Percentiles rank a stretch among this genome's conserved stretches.
Evolutionary conservation across 2,888 invertebrate genomes (phyloP).

Genomic region (Petrophora chlorosata): DNA sequence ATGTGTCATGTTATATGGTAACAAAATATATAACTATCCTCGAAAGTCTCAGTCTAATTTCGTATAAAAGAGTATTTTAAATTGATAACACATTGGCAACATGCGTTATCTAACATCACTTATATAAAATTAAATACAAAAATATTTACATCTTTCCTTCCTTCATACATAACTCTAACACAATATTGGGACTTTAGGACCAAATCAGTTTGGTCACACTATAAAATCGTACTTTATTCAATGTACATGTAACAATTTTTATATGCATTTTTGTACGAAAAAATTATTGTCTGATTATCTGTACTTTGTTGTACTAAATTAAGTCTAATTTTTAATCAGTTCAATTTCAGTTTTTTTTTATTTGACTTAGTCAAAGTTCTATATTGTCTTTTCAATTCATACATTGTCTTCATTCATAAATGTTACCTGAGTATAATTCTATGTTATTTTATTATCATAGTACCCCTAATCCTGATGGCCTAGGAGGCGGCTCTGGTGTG

Average conservation of each 20-base stretch:
- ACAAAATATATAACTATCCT: conserved; percentile 31
- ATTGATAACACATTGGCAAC: conserved; percentile 67
- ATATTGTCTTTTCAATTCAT: too few species aligned
- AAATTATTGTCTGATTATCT: too few species aligned
- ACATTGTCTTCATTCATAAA: neutral
- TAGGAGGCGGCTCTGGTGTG: conserved; percentile 76
- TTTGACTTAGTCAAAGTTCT: too few species aligned
- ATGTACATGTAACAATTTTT: too few species aligned
- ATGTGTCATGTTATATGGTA: conserved; percentile 50
- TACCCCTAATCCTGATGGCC: conserved; percentile 65
- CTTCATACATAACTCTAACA: neutral
- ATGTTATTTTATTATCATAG: too few species aligned
- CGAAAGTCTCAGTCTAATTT: conserved; percentile 33
- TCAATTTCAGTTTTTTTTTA: too few species aligned
- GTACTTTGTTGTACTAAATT: too few species aligned
- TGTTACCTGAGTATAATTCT: too few species aligned
- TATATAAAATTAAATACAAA: conserved; percentile 11
- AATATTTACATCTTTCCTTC: conserved; percentile 20
- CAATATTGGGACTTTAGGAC: conserved; percentile 16
- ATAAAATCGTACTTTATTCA: neutral
- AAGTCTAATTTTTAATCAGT: too few species aligned
- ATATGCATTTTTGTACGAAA: too few species aligned
- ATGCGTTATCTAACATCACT: conserved; percentile 47
- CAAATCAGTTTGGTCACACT: conserved; percentile 17
- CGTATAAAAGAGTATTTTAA: conserved; percentile 28